phyloP scores from a whole-genome alignment of 2,888 invertebrate species.

The Dermolepida albohirtum region DNA sequence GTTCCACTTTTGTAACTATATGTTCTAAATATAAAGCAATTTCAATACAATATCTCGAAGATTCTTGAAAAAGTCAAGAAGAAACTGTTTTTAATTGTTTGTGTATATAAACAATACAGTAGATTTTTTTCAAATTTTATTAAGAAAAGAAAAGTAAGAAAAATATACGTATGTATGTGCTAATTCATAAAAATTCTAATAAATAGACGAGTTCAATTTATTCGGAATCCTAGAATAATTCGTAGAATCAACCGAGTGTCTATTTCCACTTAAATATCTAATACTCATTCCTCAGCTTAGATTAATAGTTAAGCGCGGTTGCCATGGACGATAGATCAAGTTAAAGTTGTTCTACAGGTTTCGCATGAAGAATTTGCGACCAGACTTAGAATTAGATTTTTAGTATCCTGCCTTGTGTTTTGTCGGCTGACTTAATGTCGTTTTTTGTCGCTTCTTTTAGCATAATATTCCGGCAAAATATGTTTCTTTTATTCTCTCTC shows the following conservation, averaged over 20 bases:
- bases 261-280: slow-evolving; percentile 37
- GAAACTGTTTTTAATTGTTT: too few species aligned
- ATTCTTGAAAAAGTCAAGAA: too few species aligned
- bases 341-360: slow-evolving; percentile 50
- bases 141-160: too few species aligned
- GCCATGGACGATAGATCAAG: slow-evolving; percentile 48
- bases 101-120: too few species aligned
- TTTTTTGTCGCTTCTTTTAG: slow-evolving; percentile 19
- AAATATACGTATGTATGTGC: too few species aligned
- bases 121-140: too few species aligned
- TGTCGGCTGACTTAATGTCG: slow-evolving; percentile 6
- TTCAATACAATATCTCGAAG: too few species aligned
- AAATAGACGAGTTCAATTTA: slow-evolving; percentile 4
- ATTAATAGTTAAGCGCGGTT: slow-evolving; percentile 42
- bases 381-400: slow-evolving; percentile 50
- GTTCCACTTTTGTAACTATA: too few species aligned
- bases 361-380: slow-evolving; percentile 50
- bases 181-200: too few species aligned
- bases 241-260: slow-evolving; percentile 1
- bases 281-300: slow-evolving; percentile 36
- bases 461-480: slow-evolving; percentile 6
- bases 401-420: slow-evolving; percentile 43
- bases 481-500: background rate
- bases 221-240: slow-evolving; percentile 9
- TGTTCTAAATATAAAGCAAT: too few species aligned